Evolutionary conservation across 2,113 vertebrate genomes (phyloP), one percentile per base, ranked within the genome.

Genomic region (Epinephelus fuscoguttatus): DNA sequence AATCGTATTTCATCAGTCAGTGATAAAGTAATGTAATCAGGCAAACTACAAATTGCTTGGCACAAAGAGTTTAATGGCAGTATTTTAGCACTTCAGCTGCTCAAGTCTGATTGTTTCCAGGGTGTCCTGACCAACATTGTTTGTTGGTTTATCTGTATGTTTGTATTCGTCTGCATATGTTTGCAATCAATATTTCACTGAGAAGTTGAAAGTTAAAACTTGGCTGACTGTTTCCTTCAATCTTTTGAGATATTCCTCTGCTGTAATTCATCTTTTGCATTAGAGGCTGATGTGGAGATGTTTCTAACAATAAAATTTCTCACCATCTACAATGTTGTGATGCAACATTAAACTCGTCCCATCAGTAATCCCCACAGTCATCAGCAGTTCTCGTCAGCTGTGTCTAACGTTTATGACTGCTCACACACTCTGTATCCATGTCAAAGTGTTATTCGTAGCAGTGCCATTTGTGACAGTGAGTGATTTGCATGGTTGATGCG

Each of bases 321-420:
- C 66, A 21, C 23, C 74, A 64, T 69, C 45, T 33, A 21, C 14
- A 30, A 30, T 33, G 53, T 70, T 75, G 53, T 59, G 45, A 47
- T 61, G 47, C 14, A 69, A 47, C 80, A 66, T 84, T 73, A 63
- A 50, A 45, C 7, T 52, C 19, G 19, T 63, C 49, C 4, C 12
- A 30, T 33, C 19, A 45, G 8, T 69, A 2, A 60, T 2, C 6
- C 77, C 4, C 6, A 9, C 15, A 74, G 13, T 80, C 64, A 40
- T 62, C 68, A 47, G 56, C 60, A 7, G 50, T 25, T 30, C 67
- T 62, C 8, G 6, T 62, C 70, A 25, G 8, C 67, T 47, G 6
- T 66, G 27, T 70, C 42, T 55, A 57, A 59, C 47, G 23, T 59
- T 61, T 70, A 63, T 71, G 59, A 59, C 68, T 40, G 67, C 18